Percentiles rank a stretch among this genome's conserved stretches.
Evolutionary conservation across 2,797 vertebrate species (phyloP).

Genomic region (Rhinogobio ventralis): DNA sequence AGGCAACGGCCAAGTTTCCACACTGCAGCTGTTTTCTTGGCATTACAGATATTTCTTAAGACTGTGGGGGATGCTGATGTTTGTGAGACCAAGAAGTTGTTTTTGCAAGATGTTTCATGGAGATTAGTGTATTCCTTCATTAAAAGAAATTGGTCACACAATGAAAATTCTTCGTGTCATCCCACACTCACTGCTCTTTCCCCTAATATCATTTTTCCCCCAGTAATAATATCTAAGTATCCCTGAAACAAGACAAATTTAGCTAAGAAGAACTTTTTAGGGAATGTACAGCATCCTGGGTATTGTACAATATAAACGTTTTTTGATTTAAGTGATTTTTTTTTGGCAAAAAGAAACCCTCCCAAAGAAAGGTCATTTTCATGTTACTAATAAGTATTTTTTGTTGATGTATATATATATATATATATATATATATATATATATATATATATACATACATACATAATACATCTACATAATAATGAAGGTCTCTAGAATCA

Average conservation of each 20-base stretch:
- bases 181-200: background rate
- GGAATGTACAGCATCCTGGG: background rate
- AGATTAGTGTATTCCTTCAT: background rate
- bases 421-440: too few relatives aligned
- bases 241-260: background rate
- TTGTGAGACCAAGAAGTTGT: background rate
- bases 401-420: too few relatives aligned
- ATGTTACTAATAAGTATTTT: too few relatives aligned
- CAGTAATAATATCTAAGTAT: background rate
- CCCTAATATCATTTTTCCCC: background rate
- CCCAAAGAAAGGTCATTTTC: too few relatives aligned
- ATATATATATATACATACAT: too few relatives aligned
- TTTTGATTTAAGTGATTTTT: background rate
- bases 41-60: conserved; percentile 3
- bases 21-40: conserved; percentile 44
- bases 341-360: too few relatives aligned
- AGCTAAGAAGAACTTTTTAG: background rate
- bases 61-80: conserved; percentile 29
- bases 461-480: too few relatives aligned
- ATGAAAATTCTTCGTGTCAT: background rate
- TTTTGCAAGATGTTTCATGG: background rate
- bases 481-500: too few relatives aligned
- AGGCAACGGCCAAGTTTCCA: conserved; percentile 39
- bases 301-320: background rate
- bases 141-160: background rate